A percentile compares a stretch with the other conserved stretches of the same genome.
Conservation (phyloP, 2,113 vertebrate genomes). For the Stigmatopora nigra region DNA sequence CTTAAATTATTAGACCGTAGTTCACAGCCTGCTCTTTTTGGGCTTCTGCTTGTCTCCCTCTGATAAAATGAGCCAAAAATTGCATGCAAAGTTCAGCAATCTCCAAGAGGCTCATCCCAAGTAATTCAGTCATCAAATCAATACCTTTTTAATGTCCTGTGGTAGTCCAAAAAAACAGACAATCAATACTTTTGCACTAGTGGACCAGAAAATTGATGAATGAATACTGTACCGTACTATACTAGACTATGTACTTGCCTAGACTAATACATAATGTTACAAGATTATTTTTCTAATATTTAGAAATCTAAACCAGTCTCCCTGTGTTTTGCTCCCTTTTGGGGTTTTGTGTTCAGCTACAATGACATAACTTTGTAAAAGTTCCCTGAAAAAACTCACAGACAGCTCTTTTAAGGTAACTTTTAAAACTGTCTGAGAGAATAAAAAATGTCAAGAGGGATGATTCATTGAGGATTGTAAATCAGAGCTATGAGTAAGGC, state of each 20-base stretch:
- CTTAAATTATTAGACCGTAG: slow-evolving; percentile 6
- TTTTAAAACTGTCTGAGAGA: slow-evolving; percentile 5
- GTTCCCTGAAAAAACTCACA: background rate
- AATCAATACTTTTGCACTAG: too few species aligned
- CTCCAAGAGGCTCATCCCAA: background rate
- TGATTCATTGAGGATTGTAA: background rate
- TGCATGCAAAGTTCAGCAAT: slow-evolving; percentile 1
- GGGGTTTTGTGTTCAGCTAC: background rate
- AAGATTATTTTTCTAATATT: too few species aligned
- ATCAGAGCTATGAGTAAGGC: background rate
- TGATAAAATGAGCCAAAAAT: slow-evolving; percentile 9
- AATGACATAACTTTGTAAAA: slow-evolving; percentile 8
- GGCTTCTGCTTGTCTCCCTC: slow-evolving; percentile 16
- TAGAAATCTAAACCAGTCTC: background rate
- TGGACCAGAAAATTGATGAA: background rate
- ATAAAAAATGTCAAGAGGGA: background rate
- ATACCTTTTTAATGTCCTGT: background rate
- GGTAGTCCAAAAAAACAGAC: too few species aligned
- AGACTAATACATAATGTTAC: too few species aligned
- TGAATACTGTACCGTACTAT: background rate
- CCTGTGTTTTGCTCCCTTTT: background rate
- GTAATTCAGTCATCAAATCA: background rate
- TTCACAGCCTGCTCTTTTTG: slow-evolving; percentile 5
- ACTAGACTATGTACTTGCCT: too few species aligned
- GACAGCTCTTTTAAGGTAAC: background rate